Conservation (phyloP, 2,888 invertebrate species). For the Lepidocyrtinus sp. region DNA sequence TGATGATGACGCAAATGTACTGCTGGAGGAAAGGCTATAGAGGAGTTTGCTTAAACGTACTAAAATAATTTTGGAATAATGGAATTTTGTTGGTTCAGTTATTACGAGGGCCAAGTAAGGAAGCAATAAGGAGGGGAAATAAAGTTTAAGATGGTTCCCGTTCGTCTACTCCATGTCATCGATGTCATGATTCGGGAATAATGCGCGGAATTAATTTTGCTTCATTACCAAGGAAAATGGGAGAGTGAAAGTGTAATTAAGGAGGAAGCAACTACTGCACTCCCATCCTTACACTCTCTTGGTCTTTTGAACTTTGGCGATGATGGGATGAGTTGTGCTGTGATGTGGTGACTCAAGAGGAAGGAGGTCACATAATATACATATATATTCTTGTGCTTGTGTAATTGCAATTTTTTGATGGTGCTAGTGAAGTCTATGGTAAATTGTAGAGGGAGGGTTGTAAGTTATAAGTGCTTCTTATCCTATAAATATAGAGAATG, state of each 20-base stretch:
- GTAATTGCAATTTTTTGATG: slow-evolving; percentile 53
- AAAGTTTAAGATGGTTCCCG: neutral
- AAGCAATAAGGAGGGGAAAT: neutral
- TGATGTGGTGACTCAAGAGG: neutral
- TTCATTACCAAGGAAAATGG: neutral
- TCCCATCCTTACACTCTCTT: too few relatives aligned
- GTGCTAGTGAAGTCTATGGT: slow-evolving; percentile 45
- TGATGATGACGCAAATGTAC: too few relatives aligned
- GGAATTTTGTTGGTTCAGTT: too few relatives aligned
- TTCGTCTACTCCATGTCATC: neutral
- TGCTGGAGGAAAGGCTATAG: too few relatives aligned
- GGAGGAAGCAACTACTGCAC: too few relatives aligned
- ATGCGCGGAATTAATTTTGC: neutral
- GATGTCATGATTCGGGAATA: neutral
- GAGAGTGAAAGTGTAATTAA: neutral
- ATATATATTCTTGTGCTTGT: slow-evolving; percentile 31
- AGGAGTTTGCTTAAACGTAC: too few relatives aligned
- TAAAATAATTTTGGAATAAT: too few relatives aligned
- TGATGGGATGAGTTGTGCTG: too few relatives aligned
- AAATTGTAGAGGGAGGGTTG: slow-evolving; percentile 52
- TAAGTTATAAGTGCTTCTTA: slow-evolving; percentile 62
- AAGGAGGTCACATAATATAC: too few relatives aligned
- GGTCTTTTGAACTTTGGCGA: too few relatives aligned
- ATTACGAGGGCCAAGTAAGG: neutral
- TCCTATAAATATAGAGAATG: slow-evolving; percentile 63